These are phyloP conservation scores for Zhuqinia jingwanae DNA, from an alignment of 2,888 invertebrate species.

Conservation along the genomic window DNA sequence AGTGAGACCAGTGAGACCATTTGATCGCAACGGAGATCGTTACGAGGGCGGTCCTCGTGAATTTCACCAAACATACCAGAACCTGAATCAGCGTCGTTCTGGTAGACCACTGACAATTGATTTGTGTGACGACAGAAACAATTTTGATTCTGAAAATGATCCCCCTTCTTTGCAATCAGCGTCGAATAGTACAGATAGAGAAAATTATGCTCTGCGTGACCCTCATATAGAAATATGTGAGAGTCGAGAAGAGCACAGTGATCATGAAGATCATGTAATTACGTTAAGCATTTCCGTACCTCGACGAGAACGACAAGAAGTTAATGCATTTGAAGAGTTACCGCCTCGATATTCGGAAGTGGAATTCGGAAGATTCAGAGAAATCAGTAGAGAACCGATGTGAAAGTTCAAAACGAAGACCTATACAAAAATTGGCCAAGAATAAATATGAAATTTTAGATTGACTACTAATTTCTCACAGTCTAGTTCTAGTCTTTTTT, in stretches of 20 bases:
- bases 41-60: too few relatives aligned
- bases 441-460: too few relatives aligned
- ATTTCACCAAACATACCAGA: not conserved
- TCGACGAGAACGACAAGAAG: not conserved
- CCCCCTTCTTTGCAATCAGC: not conserved
- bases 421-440: too few relatives aligned
- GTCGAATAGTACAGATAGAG: not conserved
- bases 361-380: not conserved
- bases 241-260: not conserved
- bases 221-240: not conserved
- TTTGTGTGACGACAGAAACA: not conserved
- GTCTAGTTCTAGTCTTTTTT: too few relatives aligned
- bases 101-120: not conserved
- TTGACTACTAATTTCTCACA: too few relatives aligned
- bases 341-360: not conserved
- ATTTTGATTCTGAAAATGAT: not conserved
- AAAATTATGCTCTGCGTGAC: not conserved
- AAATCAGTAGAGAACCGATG: not conserved
- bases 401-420: too few relatives aligned
- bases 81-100: too few relatives aligned
- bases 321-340: too few relatives aligned
- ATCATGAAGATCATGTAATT: not conserved
- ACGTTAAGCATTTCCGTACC: not conserved
- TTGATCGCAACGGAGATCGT: too few relatives aligned
- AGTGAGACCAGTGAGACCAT: too few relatives aligned